Conservation (phyloP, 2,888 invertebrate genomes). For the Xestoiulus laeticollis region DNA sequence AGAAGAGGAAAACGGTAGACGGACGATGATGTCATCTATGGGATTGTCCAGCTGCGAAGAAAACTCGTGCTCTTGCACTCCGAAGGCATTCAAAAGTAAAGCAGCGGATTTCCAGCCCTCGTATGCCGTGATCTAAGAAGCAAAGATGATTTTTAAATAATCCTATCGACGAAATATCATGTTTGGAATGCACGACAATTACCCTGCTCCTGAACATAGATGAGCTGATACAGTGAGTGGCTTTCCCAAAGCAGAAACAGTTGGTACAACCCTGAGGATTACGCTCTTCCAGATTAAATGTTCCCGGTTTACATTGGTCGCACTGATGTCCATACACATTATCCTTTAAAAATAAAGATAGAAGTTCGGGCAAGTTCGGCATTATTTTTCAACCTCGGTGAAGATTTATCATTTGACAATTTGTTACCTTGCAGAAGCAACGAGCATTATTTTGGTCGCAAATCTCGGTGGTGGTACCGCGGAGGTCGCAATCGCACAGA, state of each 20-base stretch:
- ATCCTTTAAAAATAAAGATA: slow-evolving; percentile 61
- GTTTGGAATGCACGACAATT: too few relatives aligned
- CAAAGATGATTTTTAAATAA: too few relatives aligned
- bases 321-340: slow-evolving; percentile 82
- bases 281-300: slow-evolving; percentile 83
- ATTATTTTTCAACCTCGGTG: too few relatives aligned
- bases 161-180: too few relatives aligned
- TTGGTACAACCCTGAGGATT: slow-evolving; percentile 93
- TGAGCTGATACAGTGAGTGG: slow-evolving; percentile 84
- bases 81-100: slow-evolving; percentile 67
- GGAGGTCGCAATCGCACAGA: slow-evolving; percentile 79
- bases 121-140: slow-evolving; percentile 71
- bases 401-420: slow-evolving; percentile 25
- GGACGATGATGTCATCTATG: slow-evolving; percentile 58
- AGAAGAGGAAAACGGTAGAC: slow-evolving; percentile 52
- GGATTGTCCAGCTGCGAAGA: slow-evolving; percentile 57
- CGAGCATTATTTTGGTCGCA: slow-evolving; percentile 77
- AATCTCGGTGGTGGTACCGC: slow-evolving; percentile 86
- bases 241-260: slow-evolving; percentile 97
- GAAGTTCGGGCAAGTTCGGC: neutral
- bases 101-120: slow-evolving; percentile 74
- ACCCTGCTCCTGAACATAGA: slow-evolving; percentile 67
- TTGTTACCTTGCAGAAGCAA: slow-evolving; percentile 78
- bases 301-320: slow-evolving; percentile 85
- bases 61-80: slow-evolving; percentile 60